Evolutionary conservation across 2,797 vertebrate species (phyloP).

Genomic region (Siniperca undulata): DNA sequence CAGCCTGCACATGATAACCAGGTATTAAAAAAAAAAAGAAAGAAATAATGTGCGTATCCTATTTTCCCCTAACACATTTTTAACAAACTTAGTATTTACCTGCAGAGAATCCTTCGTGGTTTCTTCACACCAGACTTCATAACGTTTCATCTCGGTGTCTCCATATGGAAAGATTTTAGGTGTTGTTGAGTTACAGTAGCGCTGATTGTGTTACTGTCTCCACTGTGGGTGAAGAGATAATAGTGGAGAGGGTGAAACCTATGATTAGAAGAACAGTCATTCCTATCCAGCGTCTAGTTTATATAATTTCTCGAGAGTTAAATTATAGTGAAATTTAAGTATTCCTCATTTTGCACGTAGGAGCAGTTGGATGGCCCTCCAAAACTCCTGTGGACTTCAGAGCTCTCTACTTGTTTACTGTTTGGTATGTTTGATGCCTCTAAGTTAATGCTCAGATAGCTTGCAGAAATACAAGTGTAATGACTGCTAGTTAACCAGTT

Average conservation of each 20-base stretch:
- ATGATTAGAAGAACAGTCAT: slow-evolving; percentile 66
- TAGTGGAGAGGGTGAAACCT: slow-evolving; percentile 62
- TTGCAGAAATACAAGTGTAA: slow-evolving; percentile 19
- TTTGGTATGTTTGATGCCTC: slow-evolving; percentile 16
- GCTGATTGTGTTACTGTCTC: slow-evolving; percentile 59
- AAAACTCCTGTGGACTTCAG: slow-evolving; percentile 1
- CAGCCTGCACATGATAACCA: slow-evolving; percentile 2
- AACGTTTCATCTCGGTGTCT: slow-evolving; percentile 31
- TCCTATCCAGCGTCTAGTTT: slow-evolving; percentile 55
- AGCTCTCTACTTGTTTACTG: slow-evolving; percentile 14
- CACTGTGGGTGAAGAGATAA: slow-evolving; percentile 72
- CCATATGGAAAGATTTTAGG: slow-evolving; percentile 49
- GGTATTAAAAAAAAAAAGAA: neutral
- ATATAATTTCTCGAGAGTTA: slow-evolving; percentile 61
- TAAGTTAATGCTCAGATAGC: slow-evolving; percentile 18
- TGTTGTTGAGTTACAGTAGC: slow-evolving; percentile 47
- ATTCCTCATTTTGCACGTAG: slow-evolving; percentile 44
- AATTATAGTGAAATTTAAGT: slow-evolving; percentile 73
- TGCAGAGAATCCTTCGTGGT: neutral
- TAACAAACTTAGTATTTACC: neutral
- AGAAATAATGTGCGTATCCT: neutral
- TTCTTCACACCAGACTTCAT: neutral
- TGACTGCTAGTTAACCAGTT: neutral
- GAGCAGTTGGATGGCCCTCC: slow-evolving; percentile 26
- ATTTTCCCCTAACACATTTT: neutral